Evolutionary conservation across 2,797 vertebrate species (phyloP).

Genomic region (Alectoris magna): DNA sequence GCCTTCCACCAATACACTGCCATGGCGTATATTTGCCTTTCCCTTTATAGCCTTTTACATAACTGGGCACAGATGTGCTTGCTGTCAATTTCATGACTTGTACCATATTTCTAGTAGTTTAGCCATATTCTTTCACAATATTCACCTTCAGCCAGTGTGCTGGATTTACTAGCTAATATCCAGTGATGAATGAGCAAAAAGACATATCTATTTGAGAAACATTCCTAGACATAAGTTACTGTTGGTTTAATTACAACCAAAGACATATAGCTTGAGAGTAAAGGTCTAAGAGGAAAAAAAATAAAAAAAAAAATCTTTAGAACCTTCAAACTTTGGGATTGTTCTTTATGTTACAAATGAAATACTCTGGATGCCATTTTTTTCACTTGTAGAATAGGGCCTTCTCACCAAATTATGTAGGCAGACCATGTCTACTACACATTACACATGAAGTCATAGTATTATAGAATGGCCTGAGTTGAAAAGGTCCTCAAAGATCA

Average conservation of each 20-base stretch:
- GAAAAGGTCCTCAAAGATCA: too few relatives aligned
- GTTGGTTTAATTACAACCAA: background rate
- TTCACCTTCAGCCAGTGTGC: background rate
- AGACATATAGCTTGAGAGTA: background rate
- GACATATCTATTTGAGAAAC: background rate
- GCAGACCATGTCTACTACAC: background rate
- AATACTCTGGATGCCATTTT: background rate
- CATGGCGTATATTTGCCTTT: background rate
- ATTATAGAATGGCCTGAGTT: too few relatives aligned
- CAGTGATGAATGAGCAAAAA: background rate
- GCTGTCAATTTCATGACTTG: background rate
- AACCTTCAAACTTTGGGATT: background rate
- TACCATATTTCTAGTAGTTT: background rate
- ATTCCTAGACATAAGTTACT: background rate
- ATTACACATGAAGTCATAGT: background rate
- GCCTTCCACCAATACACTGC: background rate
- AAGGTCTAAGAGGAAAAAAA: background rate
- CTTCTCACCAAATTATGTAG: background rate
- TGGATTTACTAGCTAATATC: background rate
- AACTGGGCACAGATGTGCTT: background rate
- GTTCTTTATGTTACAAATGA: background rate
- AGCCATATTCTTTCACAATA: background rate
- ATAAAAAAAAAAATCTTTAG: background rate
- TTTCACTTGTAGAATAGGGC: background rate
- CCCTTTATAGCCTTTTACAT: background rate